These are phyloP conservation scores for Chloromyia formosa DNA, from an alignment of 2,888 invertebrate species.

Conservation along the genomic window DNA sequence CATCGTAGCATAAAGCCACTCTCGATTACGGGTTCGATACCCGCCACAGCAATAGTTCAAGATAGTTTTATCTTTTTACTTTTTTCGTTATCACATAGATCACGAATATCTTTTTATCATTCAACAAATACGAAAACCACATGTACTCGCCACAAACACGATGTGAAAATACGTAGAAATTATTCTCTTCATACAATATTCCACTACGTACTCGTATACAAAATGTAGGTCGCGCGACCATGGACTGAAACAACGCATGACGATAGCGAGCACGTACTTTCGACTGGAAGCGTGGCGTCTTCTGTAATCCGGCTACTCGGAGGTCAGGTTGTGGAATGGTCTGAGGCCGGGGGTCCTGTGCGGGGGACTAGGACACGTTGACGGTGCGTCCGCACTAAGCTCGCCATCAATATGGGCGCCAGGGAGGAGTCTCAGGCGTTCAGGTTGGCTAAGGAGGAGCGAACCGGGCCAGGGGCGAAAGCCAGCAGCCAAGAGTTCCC, in stretches of 20 bases:
- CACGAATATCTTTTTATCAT: too few species aligned
- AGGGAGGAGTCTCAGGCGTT: slow-evolving; percentile 82
- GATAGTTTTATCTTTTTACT: too few species aligned
- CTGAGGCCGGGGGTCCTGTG: slow-evolving; percentile 87
- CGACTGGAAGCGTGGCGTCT: slow-evolving; percentile 95
- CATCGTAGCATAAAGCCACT: too few species aligned
- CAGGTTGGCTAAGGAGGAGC: slow-evolving; percentile 97
- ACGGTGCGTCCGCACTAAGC: slow-evolving; percentile 97
- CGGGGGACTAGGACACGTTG: slow-evolving; percentile 71
- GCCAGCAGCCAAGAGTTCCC: slow-evolving; percentile 99
- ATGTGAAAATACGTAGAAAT: too few species aligned
- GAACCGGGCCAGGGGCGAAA: slow-evolving; percentile 99
- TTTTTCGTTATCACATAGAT: too few species aligned
- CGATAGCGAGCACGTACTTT: slow-evolving; percentile 14
- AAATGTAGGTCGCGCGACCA: too few species aligned
- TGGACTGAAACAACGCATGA: neutral
- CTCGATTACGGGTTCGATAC: too few species aligned
- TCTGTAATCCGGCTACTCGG: slow-evolving; percentile 98
- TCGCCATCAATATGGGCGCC: slow-evolving; percentile 95
- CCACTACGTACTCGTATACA: too few species aligned
- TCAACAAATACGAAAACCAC: too few species aligned
- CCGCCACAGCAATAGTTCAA: too few species aligned
- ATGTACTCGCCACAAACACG: too few species aligned
- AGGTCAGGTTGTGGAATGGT: slow-evolving; percentile 91
- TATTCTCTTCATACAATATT: too few species aligned